These are phyloP conservation scores for Simalia tracyae DNA, from an alignment of 2,797 vertebrate species.

Conservation along the genomic window DNA sequence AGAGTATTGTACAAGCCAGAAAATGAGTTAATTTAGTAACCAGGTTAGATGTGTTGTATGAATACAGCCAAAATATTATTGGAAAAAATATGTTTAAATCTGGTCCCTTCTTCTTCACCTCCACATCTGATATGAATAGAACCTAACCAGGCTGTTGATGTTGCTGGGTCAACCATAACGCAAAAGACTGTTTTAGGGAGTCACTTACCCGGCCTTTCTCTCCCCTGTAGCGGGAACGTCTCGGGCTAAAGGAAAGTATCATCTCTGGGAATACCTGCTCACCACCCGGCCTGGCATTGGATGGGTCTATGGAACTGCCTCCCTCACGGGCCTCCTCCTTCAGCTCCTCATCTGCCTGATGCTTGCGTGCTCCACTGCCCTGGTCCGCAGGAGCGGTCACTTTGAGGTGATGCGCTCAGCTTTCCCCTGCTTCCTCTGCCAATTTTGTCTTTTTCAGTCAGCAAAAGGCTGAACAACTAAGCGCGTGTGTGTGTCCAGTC, in stretches of 20 bases:
- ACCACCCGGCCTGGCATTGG: slow-evolving; percentile 78
- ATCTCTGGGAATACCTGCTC: slow-evolving; percentile 82
- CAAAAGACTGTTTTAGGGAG: neutral
- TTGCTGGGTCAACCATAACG: too few species aligned
- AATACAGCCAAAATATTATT: too few species aligned
- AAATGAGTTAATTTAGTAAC: too few species aligned
- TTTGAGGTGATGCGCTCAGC: slow-evolving; percentile 77
- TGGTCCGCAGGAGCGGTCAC: slow-evolving; percentile 83
- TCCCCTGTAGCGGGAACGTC: slow-evolving; percentile 70
- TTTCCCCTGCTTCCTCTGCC: rapidly evolving
- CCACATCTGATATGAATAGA: too few species aligned
- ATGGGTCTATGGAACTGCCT: slow-evolving; percentile 79
- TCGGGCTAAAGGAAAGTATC: slow-evolving; percentile 33
- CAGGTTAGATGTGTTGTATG: too few species aligned
- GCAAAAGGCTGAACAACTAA: neutral
- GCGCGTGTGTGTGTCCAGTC: too few species aligned
- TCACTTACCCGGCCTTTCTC: neutral
- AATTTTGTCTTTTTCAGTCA: neutral
- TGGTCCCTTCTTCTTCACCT: too few species aligned
- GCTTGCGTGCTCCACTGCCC: slow-evolving; percentile 83
- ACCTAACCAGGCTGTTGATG: too few species aligned
- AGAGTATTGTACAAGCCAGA: too few species aligned
- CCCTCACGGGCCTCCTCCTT: slow-evolving; percentile 77
- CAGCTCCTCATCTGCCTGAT: slow-evolving; percentile 79
- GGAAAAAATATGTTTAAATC: too few species aligned